Evolutionary conservation across 2,797 vertebrate species (phyloP).

Genomic region (Antrozous pallidus): DNA sequence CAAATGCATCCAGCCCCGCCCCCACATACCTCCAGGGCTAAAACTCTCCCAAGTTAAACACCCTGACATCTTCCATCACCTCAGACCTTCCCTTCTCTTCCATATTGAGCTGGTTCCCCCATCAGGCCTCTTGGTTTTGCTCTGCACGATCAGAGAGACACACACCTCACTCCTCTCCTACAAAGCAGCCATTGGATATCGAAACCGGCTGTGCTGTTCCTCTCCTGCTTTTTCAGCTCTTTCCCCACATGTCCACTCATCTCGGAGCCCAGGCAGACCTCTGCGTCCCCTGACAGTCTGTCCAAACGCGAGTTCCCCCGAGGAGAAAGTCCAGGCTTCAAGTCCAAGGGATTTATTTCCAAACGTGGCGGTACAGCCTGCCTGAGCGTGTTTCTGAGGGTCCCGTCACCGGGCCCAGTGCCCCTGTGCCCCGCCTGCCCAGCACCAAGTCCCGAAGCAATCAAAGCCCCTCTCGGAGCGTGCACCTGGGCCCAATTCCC

Average conservation of each 20-base stretch:
- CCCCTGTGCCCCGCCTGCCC: not conserved
- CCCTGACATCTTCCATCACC: not conserved
- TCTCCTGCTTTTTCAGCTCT: not conserved
- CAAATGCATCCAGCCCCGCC: not conserved
- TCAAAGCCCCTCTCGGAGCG: rapidly evolving
- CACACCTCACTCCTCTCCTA: not conserved
- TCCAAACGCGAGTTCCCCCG: not conserved
- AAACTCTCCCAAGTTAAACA: rapidly evolving
- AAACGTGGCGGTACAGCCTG: not conserved
- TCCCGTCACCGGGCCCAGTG: rapidly evolving
- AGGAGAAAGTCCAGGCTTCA: not conserved
- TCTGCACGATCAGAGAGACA: not conserved
- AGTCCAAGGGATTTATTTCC: not conserved
- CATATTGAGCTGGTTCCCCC: not conserved
- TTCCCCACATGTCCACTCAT: no score
- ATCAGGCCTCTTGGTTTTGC: not conserved
- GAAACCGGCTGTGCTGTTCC: not conserved
- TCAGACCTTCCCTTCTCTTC: not conserved
- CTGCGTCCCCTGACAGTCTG: not conserved
- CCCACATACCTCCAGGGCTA: not conserved
- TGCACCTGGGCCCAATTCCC: rapidly evolving
- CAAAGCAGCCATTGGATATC: not conserved
- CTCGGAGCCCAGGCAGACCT: not conserved
- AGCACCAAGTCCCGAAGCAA: no score
- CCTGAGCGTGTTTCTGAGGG: rapidly evolving